Percentiles rank a stretch among this genome's conserved stretches.
Conservation (phyloP, 2,888 invertebrate genomes). For the Troilus luridus region DNA sequence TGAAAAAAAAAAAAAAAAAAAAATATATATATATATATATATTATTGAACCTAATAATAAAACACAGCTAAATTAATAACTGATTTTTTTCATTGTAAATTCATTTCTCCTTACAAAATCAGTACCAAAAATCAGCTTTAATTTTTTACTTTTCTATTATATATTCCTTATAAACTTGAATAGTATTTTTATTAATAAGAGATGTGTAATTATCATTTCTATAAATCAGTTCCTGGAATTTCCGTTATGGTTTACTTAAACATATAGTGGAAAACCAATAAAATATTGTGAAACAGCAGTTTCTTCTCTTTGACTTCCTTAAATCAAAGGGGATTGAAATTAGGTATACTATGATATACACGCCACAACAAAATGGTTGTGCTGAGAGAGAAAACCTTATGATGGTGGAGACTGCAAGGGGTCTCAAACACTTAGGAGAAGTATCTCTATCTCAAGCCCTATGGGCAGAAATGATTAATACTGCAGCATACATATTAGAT, state of each 20-base stretch:
- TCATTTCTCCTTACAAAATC: not conserved
- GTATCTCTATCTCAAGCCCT: not conserved
- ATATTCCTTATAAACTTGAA: too few relatives aligned
- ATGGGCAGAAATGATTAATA: not conserved
- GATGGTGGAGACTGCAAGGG: too few relatives aligned
- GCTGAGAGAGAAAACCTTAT: not conserved
- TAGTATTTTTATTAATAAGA: too few relatives aligned
- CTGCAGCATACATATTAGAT: not conserved
- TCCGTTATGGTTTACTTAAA: too few relatives aligned
- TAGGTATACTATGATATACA: not conserved
- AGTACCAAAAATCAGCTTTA: not conserved
- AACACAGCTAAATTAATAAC: not conserved
- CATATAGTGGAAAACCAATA: too few relatives aligned
- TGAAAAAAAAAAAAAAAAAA: too few relatives aligned
- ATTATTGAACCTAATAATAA: not conserved
- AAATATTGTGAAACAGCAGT: too few relatives aligned
- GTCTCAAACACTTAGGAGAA: too few relatives aligned
- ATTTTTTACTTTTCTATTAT: not conserved
- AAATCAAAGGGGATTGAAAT: not conserved
- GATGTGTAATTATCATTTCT: too few relatives aligned
- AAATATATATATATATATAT: too few relatives aligned
- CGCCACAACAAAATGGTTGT: slow-evolving; percentile 3
- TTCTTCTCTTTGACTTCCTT: not conserved
- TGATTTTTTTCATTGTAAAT: not conserved
- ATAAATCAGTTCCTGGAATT: too few relatives aligned